phyloP scores from a whole-genome alignment of 2,113 vertebrate genomes.

The Cyanoramphus novaezelandiae region DNA sequence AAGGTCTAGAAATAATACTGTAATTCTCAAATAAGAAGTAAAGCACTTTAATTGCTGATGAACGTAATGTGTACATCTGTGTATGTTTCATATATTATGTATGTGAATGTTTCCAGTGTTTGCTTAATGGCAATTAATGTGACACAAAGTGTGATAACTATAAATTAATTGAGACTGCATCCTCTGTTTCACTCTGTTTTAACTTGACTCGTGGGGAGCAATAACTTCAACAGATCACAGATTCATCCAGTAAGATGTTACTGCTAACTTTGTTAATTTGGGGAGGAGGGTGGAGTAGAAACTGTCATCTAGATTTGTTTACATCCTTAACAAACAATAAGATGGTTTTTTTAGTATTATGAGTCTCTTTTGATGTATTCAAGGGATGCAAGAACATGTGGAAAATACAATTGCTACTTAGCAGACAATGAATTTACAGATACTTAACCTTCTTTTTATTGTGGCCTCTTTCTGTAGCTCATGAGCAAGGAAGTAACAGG shows the following conservation, averaged over 20 bases:
- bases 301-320: neutral
- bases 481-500: conserved; percentile 86
- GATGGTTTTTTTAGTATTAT: neutral
- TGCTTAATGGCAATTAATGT: neutral
- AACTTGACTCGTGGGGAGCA: neutral
- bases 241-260: neutral
- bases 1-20: neutral
- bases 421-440: neutral
- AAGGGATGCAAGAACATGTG: neutral
- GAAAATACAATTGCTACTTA: neutral
- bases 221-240: neutral
- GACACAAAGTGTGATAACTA: neutral
- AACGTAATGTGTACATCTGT: neutral
- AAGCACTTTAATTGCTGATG: neutral
- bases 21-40: neutral
- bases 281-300: neutral
- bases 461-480: conserved; percentile 74
- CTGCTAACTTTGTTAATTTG: neutral
- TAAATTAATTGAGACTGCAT: neutral
- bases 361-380: neutral
- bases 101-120: neutral
- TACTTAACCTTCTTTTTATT: neutral
- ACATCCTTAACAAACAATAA: neutral
- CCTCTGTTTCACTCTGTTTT: neutral
- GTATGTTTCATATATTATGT: too few relatives aligned